Percentiles rank a stretch among this genome's conserved stretches.
Evolutionary conservation across 2,888 invertebrate species (phyloP).

Genomic region (Stenodema calcarata): DNA sequence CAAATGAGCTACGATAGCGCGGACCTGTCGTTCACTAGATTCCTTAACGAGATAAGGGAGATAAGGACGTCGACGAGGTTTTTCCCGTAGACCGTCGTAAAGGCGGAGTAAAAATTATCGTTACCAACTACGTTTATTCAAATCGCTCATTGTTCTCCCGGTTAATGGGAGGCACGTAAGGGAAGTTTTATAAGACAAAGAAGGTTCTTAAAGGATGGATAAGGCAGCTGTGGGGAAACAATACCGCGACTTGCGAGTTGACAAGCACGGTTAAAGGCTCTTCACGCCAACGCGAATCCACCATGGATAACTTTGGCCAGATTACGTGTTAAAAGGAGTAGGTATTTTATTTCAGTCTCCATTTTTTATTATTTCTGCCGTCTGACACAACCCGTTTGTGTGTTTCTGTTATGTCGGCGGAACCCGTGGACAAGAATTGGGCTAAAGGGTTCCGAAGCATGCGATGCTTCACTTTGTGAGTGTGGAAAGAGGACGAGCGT

Average conservation of each 20-base stretch:
- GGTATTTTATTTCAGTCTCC: neutral
- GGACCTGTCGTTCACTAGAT: conserved; percentile 3
- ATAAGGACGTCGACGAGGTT: neutral
- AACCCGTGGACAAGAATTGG: conserved; percentile 27
- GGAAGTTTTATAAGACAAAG: conserved; percentile 19
- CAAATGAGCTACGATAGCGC: neutral
- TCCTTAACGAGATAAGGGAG: neutral
- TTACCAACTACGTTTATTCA: conserved; percentile 6
- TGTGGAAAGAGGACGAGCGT: neutral
- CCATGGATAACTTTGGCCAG: neutral
- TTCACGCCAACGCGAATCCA: conserved; percentile 22
- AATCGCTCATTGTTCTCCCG: conserved; percentile 23
- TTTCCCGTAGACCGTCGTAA: neutral
- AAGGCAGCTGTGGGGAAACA: conserved; percentile 7
- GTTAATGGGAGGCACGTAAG: neutral
- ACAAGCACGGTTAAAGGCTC: neutral
- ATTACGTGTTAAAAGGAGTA: neutral
- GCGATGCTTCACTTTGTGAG: conserved; percentile 5
- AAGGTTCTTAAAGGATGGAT: neutral
- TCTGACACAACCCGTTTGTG: neutral
- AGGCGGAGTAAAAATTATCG: neutral
- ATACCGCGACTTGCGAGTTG: conserved; percentile 9
- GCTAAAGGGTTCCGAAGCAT: conserved; percentile 5
- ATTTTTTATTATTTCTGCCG: neutral
- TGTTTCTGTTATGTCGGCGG: neutral